A percentile compares a stretch with the other conserved stretches of the same genome.
These are phyloP conservation scores for Sebastes dallii DNA, from an alignment of 2,797 vertebrate species.

Conservation along the genomic window DNA sequence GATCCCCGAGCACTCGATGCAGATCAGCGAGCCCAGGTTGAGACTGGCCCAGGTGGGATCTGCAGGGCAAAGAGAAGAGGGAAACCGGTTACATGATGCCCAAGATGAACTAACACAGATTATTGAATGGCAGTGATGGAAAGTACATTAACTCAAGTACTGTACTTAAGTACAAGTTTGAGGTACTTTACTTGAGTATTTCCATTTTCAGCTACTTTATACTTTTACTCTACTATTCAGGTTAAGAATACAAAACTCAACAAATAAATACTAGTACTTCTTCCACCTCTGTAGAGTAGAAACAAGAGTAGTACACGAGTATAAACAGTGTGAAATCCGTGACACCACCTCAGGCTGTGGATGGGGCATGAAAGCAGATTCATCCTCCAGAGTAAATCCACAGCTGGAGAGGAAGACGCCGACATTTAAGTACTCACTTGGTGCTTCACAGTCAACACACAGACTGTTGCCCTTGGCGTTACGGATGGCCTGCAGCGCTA, in stretches of 20 bases:
- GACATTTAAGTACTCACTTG: conserved; percentile 82
- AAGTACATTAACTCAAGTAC: not conserved
- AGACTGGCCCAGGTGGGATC: conserved; percentile 97
- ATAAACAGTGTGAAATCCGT: not conserved
- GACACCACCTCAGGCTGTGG: not conserved
- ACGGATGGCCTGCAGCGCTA: conserved; percentile 94
- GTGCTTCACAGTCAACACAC: conserved; percentile 94
- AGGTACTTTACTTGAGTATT: not conserved
- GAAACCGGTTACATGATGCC: accelerated
- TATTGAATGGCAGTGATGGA: not conserved
- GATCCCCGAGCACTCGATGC: conserved; percentile 97
- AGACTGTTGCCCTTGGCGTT: conserved; percentile 92
- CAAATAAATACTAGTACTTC: not conserved
- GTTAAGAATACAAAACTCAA: not conserved
- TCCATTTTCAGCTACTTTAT: not conserved
- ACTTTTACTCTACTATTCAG: not conserved
- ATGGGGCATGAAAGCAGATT: not conserved
- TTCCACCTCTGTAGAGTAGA: not conserved
- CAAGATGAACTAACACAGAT: not conserved
- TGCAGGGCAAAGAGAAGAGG: conserved; percentile 43
- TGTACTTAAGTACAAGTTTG: not conserved
- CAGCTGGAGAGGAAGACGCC: not conserved
- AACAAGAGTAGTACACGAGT: no score
- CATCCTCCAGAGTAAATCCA: not conserved
- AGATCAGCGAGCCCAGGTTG: conserved; percentile 95